Evolutionary conservation across 2,888 invertebrate genomes (phyloP).

Genomic region (Nymphalis polychloros): DNA sequence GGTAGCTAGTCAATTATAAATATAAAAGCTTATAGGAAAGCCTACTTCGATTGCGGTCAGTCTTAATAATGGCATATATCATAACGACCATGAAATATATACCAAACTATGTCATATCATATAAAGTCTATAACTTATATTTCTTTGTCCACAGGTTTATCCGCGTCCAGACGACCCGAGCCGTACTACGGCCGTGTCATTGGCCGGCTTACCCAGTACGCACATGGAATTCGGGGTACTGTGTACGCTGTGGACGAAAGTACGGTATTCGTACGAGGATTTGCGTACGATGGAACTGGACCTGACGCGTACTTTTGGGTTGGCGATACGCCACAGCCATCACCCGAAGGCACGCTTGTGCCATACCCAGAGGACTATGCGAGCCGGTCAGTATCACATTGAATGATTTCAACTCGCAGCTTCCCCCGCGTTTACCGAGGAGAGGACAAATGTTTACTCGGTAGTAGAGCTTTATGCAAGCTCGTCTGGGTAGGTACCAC

Average conservation of each 20-base stretch:
- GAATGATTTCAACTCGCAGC: background rate
- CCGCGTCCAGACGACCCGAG: constrained; percentile 61
- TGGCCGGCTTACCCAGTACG: constrained; percentile 87
- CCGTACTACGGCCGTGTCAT: constrained; percentile 90
- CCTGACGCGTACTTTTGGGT: constrained; percentile 96
- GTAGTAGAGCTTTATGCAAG: no score
- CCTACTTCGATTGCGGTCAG: no score
- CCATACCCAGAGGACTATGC: constrained; percentile 93
- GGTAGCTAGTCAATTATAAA: no score
- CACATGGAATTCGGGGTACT: constrained; percentile 90
- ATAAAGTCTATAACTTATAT: background rate
- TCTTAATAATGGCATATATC: no score
- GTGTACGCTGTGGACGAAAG: constrained; percentile 94
- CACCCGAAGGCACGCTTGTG: constrained; percentile 91
- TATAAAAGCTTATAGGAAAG: no score
- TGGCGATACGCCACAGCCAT: constrained; percentile 89
- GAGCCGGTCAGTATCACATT: constrained; percentile 84
- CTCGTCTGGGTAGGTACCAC: no score
- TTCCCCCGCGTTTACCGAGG: no score
- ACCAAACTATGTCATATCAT: no score
- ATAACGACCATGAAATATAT: no score
- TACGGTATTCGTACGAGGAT: constrained; percentile 91
- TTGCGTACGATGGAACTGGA: constrained; percentile 93
- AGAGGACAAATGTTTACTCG: no score
- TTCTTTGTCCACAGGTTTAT: constrained; percentile 48